Conservation (phyloP, 2,113 vertebrate genomes). For the Dasypus novemcinctus region DNA sequence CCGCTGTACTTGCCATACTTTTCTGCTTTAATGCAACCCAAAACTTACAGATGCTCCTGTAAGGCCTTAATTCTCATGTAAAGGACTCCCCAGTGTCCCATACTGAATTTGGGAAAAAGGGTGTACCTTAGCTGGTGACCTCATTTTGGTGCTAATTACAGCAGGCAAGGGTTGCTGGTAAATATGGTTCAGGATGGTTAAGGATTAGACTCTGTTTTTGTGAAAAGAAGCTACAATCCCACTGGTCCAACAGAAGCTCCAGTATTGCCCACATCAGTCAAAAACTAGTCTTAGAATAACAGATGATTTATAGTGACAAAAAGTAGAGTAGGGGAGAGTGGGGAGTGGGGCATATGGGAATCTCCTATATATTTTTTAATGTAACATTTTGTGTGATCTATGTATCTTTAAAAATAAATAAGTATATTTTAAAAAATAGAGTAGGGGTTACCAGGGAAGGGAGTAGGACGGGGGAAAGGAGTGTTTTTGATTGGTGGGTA, state of each 20-base stretch:
- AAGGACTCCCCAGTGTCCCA: neutral
- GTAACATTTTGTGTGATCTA: too few species aligned
- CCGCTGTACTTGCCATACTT: slow-evolving; percentile 48
- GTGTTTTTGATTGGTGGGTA: too few species aligned
- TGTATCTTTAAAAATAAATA: too few species aligned
- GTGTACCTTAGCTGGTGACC: neutral
- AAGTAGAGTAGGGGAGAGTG: too few species aligned
- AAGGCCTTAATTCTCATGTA: neutral
- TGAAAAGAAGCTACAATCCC: neutral
- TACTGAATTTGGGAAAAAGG: neutral
- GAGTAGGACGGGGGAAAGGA: too few species aligned
- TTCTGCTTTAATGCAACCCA: neutral
- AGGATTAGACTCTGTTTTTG: neutral
- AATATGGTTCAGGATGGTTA: neutral
- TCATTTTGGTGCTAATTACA: slow-evolving; percentile 32
- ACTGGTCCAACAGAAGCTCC: neutral
- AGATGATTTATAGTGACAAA: too few species aligned
- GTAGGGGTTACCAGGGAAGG: too few species aligned
- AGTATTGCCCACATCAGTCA: neutral
- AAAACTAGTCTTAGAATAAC: neutral
- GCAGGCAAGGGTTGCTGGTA: neutral
- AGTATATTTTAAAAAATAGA: too few species aligned
- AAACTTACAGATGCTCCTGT: neutral
- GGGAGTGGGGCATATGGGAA: too few species aligned
- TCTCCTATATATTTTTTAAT: too few species aligned